Evolutionary conservation across 2,888 invertebrate genomes (phyloP), one percentile per base, ranked within the genome.

Genomic region (Muscina levida): DNA sequence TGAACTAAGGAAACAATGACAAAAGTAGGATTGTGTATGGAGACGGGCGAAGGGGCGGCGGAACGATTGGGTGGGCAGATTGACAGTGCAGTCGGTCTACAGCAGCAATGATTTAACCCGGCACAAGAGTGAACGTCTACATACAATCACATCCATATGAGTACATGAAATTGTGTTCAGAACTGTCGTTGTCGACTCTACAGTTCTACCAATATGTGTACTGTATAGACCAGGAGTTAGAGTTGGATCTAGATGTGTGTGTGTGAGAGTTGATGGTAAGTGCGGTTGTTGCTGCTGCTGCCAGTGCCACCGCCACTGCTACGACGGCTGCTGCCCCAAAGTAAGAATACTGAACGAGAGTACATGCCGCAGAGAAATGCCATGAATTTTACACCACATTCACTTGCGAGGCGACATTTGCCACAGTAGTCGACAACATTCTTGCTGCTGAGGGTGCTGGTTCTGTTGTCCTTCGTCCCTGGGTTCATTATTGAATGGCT

Each of bases 401-500:
- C 48, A 65, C 74, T 77, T 74, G 42, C 15, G 71, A 44, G 71
- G 70, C 73, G 67, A 59, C 77, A 42, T 74, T 72, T 77, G 72
- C 77, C 80, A 77, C 77, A 75, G 71, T 72, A 74, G 74, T 77
- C 62, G 74, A 77, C 53, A 77, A 68, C 15, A 68, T 62, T 81
- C 68, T 81, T 37, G 77, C 68, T 74, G 75, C 62, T 71, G 68
- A 24, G 59, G 65, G 17, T 57, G 26, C 39, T 73, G 71, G 44
- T 39, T 48, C 53, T 72, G 19, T 72, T 53, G 37, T 70, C 70
- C 11, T 31, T 72, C 62, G 24, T 77, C 72, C 26, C 75, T 68
- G 77, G 74, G 74, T 77, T 74, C 75, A 77, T 77, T 81, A 81
- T 81, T 81, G 81, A 81, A 81, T 77, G 72, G 81, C 77, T 77